Evolutionary conservation across 2,888 invertebrate genomes (phyloP).

Genomic region (Nymphalis polychloros): DNA sequence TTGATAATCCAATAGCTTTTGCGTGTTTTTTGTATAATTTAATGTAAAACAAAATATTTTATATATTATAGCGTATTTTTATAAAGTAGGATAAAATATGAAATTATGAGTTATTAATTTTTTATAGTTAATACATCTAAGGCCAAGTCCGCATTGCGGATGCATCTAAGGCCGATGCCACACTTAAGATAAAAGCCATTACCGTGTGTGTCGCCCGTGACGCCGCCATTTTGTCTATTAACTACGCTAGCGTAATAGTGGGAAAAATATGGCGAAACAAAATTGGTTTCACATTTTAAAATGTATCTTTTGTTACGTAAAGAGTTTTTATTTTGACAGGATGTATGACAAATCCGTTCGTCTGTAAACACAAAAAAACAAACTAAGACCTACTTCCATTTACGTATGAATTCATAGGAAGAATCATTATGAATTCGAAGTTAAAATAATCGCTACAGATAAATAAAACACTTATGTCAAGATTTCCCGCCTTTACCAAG

Average conservation of each 20-base stretch:
- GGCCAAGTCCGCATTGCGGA: conserved; percentile 64
- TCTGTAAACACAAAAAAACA: conserved; percentile 4
- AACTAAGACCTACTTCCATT: not conserved
- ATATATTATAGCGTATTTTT: not conserved
- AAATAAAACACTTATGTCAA: conserved; percentile 9
- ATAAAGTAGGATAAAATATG: not conserved
- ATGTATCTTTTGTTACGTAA: conserved; percentile 48
- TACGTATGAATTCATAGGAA: not conserved
- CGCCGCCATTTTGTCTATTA: conserved; percentile 74
- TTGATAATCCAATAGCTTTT: too few relatives aligned
- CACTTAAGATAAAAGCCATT: conserved; percentile 72
- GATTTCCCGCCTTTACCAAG: conserved; percentile 5
- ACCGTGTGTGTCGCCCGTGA: conserved; percentile 75
- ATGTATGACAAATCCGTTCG: conserved; percentile 18
- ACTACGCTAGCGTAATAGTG: conserved; percentile 67
- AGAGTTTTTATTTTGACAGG: conserved; percentile 30
- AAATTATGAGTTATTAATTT: not conserved
- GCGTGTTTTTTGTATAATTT: too few relatives aligned
- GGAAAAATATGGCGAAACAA: conserved; percentile 67
- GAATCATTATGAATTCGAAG: not conserved
- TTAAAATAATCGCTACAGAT: not conserved
- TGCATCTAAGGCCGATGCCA: conserved; percentile 75
- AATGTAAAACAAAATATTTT: not conserved
- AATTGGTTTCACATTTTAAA: conserved; percentile 53
- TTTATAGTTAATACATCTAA: conserved; percentile 38